Evolutionary conservation across 2,888 invertebrate species (phyloP), one percentile per base, ranked within the genome.

Genomic region (Scaptomyza caliginosa): DNA sequence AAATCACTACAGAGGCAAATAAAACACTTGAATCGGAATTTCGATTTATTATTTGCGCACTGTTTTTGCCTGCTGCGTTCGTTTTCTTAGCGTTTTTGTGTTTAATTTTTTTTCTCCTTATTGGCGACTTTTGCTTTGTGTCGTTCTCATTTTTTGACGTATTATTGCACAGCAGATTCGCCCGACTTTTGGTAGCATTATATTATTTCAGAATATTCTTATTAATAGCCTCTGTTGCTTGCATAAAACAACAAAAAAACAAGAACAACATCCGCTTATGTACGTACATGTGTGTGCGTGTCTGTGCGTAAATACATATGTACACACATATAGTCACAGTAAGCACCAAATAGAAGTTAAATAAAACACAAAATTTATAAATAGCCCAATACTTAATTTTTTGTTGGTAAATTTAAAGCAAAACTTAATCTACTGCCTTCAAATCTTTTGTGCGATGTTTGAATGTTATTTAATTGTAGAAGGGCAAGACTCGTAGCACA

Each of bases 211-310:
- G 77, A 72, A 80, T 84, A 80, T 84, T 81, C 79, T 81, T 73
- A 84, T 78, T 86, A 77, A 73, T 81, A 81, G 84, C 84, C 67
- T 64, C 67, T 64, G 67, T 85, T 86, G 84, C 84, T 84, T 80
- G 80, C 86, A 86, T 68, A 74, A 81, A 67, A 50, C 43, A 69
- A 49, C n/a, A n/a, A 60, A 74, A 43, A 62, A 74, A 86, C 77
- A 84, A 86, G 81, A 86, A 80, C 74, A 75, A 77, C 74, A 80
- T 80, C 67, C 59, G 73, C 21, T 46, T 69, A 51, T 51, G 21
- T 32, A 6, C 50, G 46, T 30, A 34, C 57, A 21, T 30, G 19
- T 62, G 54, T 59, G 74, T 63, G 75, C 46, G 56, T 63, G 36
- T 38, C 64, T 63, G 51, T 59, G 78, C 73, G 74, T 73, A 76